Evolutionary conservation across 2,888 invertebrate genomes (phyloP).

Genomic region (Melipona beecheii): DNA sequence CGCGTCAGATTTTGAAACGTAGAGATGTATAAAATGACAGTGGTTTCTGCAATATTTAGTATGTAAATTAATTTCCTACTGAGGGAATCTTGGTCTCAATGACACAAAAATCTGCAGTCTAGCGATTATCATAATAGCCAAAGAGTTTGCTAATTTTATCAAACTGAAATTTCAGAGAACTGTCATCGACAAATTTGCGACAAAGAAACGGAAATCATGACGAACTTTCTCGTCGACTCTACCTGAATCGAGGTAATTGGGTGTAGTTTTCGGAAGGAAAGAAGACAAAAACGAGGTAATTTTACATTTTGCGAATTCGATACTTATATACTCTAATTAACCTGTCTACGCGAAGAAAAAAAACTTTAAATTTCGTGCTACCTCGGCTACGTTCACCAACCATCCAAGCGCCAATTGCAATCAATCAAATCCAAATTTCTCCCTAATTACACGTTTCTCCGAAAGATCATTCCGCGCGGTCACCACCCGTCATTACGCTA

Average conservation of each 20-base stretch:
- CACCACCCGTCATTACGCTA: slow-evolving; percentile 9
- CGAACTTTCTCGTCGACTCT: neutral
- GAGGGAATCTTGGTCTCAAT: too few species aligned
- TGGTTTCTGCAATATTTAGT: too few species aligned
- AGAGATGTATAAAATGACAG: too few species aligned
- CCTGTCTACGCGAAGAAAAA: neutral
- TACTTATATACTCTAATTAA: slow-evolving; percentile 5
- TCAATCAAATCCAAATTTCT: slow-evolving; percentile 16
- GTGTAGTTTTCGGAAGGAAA: neutral
- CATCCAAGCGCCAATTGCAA: neutral
- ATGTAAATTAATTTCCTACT: too few species aligned
- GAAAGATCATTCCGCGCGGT: neutral
- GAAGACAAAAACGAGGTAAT: neutral
- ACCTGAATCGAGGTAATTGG: neutral
- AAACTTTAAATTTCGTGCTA: neutral
- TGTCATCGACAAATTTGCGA: neutral
- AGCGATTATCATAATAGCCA: too few species aligned
- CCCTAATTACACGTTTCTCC: slow-evolving; percentile 4
- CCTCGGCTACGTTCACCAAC: neutral
- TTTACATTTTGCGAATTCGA: neutral
- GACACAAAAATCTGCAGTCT: too few species aligned
- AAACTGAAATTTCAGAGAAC: too few species aligned
- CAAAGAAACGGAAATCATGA: neutral
- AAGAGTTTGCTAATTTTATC: too few species aligned
- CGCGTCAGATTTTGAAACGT: too few species aligned